Base-by-base conservation (phyloP, 2,888 invertebrate genomes). In the Temnothorax ravouxi region DNA sequence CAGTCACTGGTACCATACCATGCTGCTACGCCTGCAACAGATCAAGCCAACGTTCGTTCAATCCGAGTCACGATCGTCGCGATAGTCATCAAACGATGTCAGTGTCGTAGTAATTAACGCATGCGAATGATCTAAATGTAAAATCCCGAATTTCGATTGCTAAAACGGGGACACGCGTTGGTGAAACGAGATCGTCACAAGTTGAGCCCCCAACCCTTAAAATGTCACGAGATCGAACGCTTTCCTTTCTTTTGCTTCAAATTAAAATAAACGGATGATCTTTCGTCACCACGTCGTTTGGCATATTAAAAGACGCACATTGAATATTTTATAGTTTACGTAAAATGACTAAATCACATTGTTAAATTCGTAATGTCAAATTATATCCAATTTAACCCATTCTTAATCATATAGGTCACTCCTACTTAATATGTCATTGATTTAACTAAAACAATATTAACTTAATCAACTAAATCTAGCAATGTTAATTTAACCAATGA, bases 11-110 rank as follows among this genome's bases (percentile, higher is more conserved):
- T 88, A 88, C 82, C 88, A 93, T 94, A 94, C 91, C 94, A 95
- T 95, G 91, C 92, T 94, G 92, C 74, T 75, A 52, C 64, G 86
- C 83, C 93, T 93, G 90, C 83, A 92, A 85, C 2, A 62, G 75
- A 44, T 75, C 41, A 25, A 52, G n/a, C 38, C 21, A 61, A 61
- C n/a, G 15, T 52, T 6, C 50, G 13, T 56, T 72, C n/a, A 72
- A 9, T 64, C 6, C 66, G 44, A 52, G 18, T 67, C 77, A 44
- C 25, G 52, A 66, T 21, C 47, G n/a, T 1, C 3, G 41, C 21
- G 56, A 79, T 67, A 56, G 54, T 25, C 18, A 41, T 54, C 76
- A 41, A 66, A 79, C 21, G 25, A 21, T 64, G 64, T 76, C 59
- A n/a, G 15, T 67, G 50, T 59, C 56, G 25, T 72, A 34, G 41